Base-by-base conservation (phyloP, 1,140 invertebrate genomes). In the Halesus radiatus region DNA sequence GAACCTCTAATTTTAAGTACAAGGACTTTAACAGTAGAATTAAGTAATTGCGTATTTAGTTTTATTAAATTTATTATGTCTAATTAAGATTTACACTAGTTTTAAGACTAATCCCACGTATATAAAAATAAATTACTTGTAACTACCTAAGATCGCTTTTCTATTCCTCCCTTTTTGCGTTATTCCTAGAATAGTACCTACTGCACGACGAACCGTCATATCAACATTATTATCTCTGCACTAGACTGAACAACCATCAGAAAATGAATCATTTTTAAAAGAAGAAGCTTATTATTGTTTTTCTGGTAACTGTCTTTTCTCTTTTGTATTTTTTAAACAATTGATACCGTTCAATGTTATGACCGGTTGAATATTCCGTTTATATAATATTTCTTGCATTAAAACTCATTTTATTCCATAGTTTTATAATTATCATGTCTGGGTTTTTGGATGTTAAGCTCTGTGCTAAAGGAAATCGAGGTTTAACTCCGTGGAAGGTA, bases 391-490 rank as follows among this genome's bases (percentile, higher is more conserved):
- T 45, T 45, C 8, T 29, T 66, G 62, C 29, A 16, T 66, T 37
- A 66, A 26, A 26, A 29, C 23, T 18, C 13, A 66, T 32, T 66
- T 29, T 29, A 50, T 72, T 68, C n/a, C 7, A 54, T 13, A 74
- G 50, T 72, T 50, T 50, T 18, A 29, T 23, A 8, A 23, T 78
- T 37, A 32, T 20, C 54, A 80, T 80, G 78, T 83, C 81, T 5
- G 81, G 81, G 4, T 83, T 80, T 76, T 60, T 83, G 20, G 81
- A 83, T 74, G 70, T 83, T 18, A 83, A 83, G 29, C 52, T 83
- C 22, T 70, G 78, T 29, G 45, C 56, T 23, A 78, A 78, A 76
- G 52, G 78, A 22, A 79, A 66, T 60, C 54, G 79, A 80, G 70
- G 79, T 16, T 80, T 80, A 22, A 78, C 79, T 18, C 68, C 81